A percentile compares a stretch with the other conserved stretches of the same genome.
These are phyloP conservation scores for Drosophila ironensis DNA, from an alignment of 1,140 invertebrate species.

Conservation along the genomic window DNA sequence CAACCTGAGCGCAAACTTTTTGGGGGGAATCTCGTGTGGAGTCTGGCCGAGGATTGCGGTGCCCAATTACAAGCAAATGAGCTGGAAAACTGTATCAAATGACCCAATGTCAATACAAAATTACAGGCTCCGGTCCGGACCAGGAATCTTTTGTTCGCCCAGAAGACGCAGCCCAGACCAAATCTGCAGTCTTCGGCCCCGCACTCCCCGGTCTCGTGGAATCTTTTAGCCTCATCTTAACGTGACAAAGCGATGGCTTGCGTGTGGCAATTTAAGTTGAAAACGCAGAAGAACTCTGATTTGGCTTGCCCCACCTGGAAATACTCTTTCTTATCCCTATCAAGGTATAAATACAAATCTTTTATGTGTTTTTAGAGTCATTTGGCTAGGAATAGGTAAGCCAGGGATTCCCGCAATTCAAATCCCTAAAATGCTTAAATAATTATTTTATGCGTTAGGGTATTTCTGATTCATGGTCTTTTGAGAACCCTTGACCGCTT, in stretches of 20 bases:
- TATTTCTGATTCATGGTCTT: too few species aligned
- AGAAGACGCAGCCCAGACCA: slow-evolving; percentile 29
- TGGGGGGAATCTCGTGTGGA: slow-evolving; percentile 48
- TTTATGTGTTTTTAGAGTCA: too few species aligned
- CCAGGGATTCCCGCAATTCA: too few species aligned
- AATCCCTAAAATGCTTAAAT: too few species aligned
- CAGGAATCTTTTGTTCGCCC: slow-evolving; percentile 50
- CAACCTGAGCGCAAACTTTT: slow-evolving; percentile 61
- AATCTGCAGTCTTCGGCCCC: slow-evolving; percentile 4
- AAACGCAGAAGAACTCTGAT: neutral
- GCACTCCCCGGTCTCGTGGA: neutral
- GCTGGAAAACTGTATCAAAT: slow-evolving; percentile 81
- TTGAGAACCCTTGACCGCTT: too few species aligned
- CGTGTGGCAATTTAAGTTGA: slow-evolving; percentile 80
- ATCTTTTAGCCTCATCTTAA: slow-evolving; percentile 40
- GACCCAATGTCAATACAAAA: slow-evolving; percentile 78
- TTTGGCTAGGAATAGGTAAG: too few species aligned
- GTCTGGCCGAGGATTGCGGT: slow-evolving; percentile 55
- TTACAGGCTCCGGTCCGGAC: slow-evolving; percentile 52
- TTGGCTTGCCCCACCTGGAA: neutral
- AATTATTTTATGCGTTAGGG: too few species aligned
- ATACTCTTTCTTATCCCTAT: slow-evolving; percentile 46
- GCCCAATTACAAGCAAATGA: slow-evolving; percentile 81
- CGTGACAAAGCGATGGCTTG: slow-evolving; percentile 78
- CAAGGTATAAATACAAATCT: too few species aligned